These are phyloP conservation scores for Brienomyrus longianalis DNA, from an alignment of 2,113 vertebrate species.

Conservation along the genomic window DNA sequence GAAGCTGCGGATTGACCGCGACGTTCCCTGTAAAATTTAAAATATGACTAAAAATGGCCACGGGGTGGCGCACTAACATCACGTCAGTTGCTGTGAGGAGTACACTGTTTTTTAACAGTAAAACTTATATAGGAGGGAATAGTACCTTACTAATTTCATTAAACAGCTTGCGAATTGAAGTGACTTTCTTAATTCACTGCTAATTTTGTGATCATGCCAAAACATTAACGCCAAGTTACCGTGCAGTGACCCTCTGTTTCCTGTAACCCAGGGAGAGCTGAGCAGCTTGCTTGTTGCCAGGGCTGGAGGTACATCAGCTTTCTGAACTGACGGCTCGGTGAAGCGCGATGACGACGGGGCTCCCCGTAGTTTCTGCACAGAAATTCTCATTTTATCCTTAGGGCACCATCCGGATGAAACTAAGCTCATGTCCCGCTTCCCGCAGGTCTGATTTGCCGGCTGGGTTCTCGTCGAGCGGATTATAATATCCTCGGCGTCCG, in stretches of 20 bases:
- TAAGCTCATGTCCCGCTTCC: neutral
- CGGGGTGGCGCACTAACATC: slow-evolving; percentile 3
- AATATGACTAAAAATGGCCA: neutral
- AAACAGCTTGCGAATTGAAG: neutral
- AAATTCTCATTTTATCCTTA: slow-evolving; percentile 30
- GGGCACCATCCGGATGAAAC: neutral
- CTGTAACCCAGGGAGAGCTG: neutral
- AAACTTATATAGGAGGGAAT: neutral
- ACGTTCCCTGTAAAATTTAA: neutral
- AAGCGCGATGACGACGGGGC: slow-evolving; percentile 24
- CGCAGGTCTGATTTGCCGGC: neutral
- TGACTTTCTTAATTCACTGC: neutral
- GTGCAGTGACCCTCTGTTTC: neutral
- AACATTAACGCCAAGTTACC: neutral
- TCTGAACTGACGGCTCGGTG: neutral
- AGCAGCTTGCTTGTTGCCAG: slow-evolving; percentile 27
- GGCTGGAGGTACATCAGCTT: slow-evolving; percentile 22
- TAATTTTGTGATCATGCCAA: neutral
- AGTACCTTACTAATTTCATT: neutral
- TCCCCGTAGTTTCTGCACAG: slow-evolving; percentile 48
- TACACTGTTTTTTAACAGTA: neutral
- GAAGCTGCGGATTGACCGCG: neutral
- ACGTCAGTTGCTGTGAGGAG: neutral
- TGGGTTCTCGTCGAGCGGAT: slow-evolving; percentile 40
- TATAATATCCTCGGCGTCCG: slow-evolving; percentile 46